phyloP scores from a whole-genome alignment of 1,140 invertebrate species.

The Tetragnatha versicolor region DNA sequence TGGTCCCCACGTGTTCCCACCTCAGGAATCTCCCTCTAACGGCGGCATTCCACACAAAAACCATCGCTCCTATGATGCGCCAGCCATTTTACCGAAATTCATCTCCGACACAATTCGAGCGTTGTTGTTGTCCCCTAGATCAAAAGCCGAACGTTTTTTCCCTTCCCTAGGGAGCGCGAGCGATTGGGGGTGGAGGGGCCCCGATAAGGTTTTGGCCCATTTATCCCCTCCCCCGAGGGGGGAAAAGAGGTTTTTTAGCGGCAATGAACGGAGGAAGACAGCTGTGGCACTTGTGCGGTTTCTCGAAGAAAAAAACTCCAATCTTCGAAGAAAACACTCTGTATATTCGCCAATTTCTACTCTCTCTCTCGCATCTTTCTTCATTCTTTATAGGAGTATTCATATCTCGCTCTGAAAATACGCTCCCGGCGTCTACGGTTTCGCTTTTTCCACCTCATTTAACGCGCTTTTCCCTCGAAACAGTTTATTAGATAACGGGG shows the following conservation, averaged over 20 bases:
- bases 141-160: too few relatives aligned
- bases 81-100: too few relatives aligned
- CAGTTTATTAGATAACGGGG: conserved; percentile 53
- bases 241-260: conserved; percentile 26
- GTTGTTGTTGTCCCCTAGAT: too few relatives aligned
- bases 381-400: conserved; percentile 51
- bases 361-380: not conserved
- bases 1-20: too few relatives aligned
- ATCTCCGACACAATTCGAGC: too few relatives aligned
- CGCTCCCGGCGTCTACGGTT: conserved; percentile 49
- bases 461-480: conserved; percentile 12
- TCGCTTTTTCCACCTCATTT: conserved; percentile 52
- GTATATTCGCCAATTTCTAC: conserved; percentile 22
- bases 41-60: too few relatives aligned
- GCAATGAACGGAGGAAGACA: conserved; percentile 47
- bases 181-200: conserved; percentile 51
- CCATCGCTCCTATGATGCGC: too few relatives aligned
- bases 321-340: conserved; percentile 41
- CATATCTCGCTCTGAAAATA: conserved; percentile 49
- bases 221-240: conserved; percentile 52
- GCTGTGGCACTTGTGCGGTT: conserved; percentile 35
- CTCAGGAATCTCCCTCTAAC: too few relatives aligned
- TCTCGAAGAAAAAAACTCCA: conserved; percentile 9
- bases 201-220: conserved; percentile 54
- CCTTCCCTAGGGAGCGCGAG: too few relatives aligned